Evolutionary conservation across 2,888 invertebrate genomes (phyloP).

Genomic region (Epinotia demarniana): DNA sequence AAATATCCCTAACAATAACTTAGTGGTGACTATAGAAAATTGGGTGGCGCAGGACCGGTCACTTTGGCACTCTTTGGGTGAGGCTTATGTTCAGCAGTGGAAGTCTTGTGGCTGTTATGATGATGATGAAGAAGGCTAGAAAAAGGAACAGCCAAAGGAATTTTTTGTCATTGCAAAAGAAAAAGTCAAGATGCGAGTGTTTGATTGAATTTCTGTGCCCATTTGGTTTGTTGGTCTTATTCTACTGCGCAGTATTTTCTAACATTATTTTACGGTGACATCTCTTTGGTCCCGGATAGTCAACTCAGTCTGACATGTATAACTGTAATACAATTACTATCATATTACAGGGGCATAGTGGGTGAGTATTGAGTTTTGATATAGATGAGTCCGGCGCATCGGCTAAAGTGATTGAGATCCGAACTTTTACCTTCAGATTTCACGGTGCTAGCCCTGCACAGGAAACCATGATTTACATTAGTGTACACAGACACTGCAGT

Average conservation of each 20-base stretch:
- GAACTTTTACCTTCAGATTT: no score
- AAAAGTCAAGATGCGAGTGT: constrained; percentile 16
- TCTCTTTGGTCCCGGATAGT: background rate
- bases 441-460: no score
- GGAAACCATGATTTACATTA: background rate
- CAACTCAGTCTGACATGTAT: background rate
- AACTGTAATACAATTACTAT: no score
- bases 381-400: no score
- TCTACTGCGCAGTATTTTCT: background rate
- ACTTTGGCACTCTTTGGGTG: no score
- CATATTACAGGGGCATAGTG: no score
- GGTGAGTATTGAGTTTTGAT: no score
- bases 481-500: background rate
- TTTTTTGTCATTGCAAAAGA: constrained; percentile 18
- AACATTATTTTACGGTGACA: background rate
- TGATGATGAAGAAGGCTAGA: background rate
- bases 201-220: constrained; percentile 19
- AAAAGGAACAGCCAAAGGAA: background rate
- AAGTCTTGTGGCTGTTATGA: no score
- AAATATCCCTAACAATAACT: background rate
- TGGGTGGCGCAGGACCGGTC: no score
- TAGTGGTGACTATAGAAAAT: no score
- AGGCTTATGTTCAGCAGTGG: no score
- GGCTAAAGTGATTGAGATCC: no score
- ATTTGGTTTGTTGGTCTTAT: background rate